Percentiles rank a stretch among this genome's conserved stretches.
Conservation (phyloP, 2,113 vertebrate species). For the Artemisiospiza belli region DNA sequence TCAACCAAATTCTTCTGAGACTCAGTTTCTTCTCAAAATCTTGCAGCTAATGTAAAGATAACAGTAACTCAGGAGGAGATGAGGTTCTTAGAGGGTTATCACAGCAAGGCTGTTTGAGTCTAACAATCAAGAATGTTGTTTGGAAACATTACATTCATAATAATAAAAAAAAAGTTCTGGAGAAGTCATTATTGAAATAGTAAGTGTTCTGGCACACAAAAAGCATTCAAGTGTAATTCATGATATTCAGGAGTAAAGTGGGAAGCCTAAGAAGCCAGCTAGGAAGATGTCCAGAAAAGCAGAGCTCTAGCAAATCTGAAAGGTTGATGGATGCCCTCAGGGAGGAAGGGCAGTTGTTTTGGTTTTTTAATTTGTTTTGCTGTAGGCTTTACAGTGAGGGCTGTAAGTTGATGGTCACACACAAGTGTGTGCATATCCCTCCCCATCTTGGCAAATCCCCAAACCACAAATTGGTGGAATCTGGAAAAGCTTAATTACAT, state of each 20-base stretch:
- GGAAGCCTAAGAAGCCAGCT: constrained; percentile 33
- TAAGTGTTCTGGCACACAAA: constrained; percentile 33
- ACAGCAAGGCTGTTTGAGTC: constrained; percentile 36
- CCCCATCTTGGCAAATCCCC: background rate
- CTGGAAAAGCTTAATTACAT: background rate
- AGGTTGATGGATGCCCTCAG: background rate
- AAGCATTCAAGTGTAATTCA: constrained; percentile 47
- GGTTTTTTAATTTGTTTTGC: background rate
- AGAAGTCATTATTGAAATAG: constrained; percentile 64
- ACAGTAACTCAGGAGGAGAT: constrained; percentile 57
- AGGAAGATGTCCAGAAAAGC: constrained; percentile 41
- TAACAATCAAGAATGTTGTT: constrained; percentile 54
- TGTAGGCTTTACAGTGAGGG: background rate
- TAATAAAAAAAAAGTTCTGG: constrained; percentile 40
- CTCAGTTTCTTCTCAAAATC: constrained; percentile 35
- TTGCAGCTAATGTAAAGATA: constrained; percentile 17
- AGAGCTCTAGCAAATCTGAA: background rate
- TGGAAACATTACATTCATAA: constrained; percentile 54
- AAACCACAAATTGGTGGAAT: background rate
- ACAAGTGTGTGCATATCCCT: background rate
- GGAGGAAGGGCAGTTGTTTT: background rate
- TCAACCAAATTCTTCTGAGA: constrained; percentile 23
- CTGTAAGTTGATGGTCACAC: background rate
- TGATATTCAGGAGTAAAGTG: constrained; percentile 45
- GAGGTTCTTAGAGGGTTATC: constrained; percentile 59